These are phyloP conservation scores for Malurus splendens DNA, from an alignment of 2,797 vertebrate species.

Conservation along the genomic window DNA sequence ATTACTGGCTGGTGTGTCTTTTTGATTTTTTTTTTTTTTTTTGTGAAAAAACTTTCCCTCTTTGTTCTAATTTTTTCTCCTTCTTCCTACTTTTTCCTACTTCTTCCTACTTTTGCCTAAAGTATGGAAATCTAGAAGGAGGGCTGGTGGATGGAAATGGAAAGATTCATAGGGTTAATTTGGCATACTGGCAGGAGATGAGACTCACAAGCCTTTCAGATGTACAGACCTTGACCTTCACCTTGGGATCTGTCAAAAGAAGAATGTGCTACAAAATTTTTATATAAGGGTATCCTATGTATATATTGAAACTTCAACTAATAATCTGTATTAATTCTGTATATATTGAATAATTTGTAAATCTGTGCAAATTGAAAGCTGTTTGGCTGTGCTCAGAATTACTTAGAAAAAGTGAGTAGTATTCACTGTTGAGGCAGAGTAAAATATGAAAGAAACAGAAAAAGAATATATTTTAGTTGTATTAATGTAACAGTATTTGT, in stretches of 20 bases:
- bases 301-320: not conserved
- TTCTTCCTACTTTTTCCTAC: not conserved
- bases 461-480: not conserved
- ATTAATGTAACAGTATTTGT: accelerated
- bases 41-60: not conserved
- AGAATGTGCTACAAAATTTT: not conserved
- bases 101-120: not conserved
- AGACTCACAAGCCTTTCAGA: not conserved
- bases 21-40: not conserved
- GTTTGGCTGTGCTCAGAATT: not conserved
- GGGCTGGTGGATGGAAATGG: not conserved
- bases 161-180: not conserved
- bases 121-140: not conserved
- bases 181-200: not conserved
- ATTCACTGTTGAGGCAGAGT: not conserved
- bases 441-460: not conserved
- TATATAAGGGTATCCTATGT: not conserved
- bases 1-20: not conserved
- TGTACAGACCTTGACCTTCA: not conserved
- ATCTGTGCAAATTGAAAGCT: not conserved
- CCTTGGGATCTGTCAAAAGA: not conserved
- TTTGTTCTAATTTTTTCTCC: not conserved
- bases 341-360: not conserved
- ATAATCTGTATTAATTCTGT: no score
- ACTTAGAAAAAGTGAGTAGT: not conserved